These are phyloP conservation scores for Psittacula cyanocephala DNA, from an alignment of 2,113 vertebrate genomes.

Conservation along the genomic window DNA sequence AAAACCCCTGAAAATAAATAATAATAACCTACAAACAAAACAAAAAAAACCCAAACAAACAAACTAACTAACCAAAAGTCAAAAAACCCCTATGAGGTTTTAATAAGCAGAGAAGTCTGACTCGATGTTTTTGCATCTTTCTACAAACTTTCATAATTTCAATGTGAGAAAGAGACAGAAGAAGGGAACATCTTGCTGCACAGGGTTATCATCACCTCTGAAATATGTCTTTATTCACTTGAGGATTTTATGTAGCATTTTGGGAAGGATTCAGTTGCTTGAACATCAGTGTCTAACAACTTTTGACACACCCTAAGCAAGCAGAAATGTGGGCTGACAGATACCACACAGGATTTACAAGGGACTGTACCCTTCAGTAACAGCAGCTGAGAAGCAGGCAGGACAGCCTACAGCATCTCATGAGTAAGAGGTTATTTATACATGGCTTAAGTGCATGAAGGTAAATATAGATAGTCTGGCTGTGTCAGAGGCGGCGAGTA, in stretches of 20 bases:
- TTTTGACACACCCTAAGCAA: not conserved
- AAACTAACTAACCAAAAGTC: not conserved
- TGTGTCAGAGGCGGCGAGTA: not conserved
- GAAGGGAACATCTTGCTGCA: not conserved
- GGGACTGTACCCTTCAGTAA: not conserved
- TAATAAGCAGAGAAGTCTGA: not conserved
- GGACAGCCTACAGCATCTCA: not conserved
- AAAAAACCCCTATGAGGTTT: accelerated
- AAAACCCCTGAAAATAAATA: not conserved
- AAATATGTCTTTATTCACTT: not conserved
- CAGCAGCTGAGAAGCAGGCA: not conserved
- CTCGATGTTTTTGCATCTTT: not conserved
- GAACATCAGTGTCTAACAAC: not conserved
- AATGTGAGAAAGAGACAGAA: not conserved
- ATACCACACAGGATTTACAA: not conserved
- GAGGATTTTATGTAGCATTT: not conserved
- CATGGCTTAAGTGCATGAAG: not conserved
- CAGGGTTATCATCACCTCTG: not conserved
- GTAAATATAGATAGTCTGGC: not conserved
- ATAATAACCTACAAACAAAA: not conserved
- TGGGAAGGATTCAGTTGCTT: not conserved
- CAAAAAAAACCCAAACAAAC: not conserved
- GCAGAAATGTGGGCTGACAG: not conserved
- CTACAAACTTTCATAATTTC: not conserved
- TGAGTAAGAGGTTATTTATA: not conserved